Percentiles rank a stretch among this genome's conserved stretches.
Conservation (phyloP, 2,888 invertebrate species). For the Drosophila mimica region DNA sequence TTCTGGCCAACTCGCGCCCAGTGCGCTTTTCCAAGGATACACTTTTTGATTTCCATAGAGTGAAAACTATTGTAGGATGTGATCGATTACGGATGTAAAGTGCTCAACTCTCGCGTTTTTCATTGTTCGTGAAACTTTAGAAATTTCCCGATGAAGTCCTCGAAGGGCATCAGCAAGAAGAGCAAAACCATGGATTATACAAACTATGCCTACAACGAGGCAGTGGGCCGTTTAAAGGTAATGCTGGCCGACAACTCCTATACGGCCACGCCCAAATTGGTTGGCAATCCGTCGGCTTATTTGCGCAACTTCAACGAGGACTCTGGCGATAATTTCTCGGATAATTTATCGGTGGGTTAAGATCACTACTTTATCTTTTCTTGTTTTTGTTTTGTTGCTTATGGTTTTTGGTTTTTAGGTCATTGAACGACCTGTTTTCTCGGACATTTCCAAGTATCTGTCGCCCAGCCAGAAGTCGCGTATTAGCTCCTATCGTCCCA, state of each 20-base stretch:
- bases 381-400: background rate
- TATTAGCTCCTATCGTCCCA: conserved; percentile 71
- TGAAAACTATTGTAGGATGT: conserved; percentile 59
- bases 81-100: conserved; percentile 50
- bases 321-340: conserved; percentile 87
- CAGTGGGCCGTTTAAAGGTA: conserved; percentile 91
- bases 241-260: conserved; percentile 91
- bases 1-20: conserved; percentile 54
- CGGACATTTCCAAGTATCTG: conserved; percentile 85
- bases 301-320: conserved; percentile 85
- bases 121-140: conserved; percentile 56
- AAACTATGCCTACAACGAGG: conserved; percentile 93
- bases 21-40: conserved; percentile 22
- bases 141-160: conserved; percentile 83
- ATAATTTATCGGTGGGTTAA: conserved; percentile 84
- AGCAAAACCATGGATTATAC: conserved; percentile 90
- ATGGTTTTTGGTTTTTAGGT: conserved; percentile 52
- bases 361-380: background rate
- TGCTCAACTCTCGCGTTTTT: conserved; percentile 19
- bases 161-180: conserved; percentile 83
- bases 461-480: conserved; percentile 83
- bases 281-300: conserved; percentile 68
- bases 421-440: conserved; percentile 84
- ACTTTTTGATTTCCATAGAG: conserved; percentile 8
- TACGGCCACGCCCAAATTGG: conserved; percentile 85